Percentiles rank a stretch among this genome's conserved stretches.
These are phyloP conservation scores for Nomada ruficornis DNA, from an alignment of 2,888 invertebrate species.

Conservation along the genomic window DNA sequence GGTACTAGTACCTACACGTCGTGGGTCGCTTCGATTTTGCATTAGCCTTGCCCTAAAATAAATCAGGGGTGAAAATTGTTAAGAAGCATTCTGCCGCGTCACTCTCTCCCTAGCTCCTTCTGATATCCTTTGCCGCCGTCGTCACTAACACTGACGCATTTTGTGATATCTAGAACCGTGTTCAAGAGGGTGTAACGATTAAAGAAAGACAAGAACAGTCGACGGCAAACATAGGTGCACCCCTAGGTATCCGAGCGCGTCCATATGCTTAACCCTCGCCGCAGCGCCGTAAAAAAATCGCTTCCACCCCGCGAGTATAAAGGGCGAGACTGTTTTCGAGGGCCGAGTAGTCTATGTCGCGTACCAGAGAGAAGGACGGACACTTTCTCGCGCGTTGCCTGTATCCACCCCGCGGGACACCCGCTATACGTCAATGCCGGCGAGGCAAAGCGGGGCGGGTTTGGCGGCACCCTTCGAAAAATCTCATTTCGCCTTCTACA, in stretches of 20 bases:
- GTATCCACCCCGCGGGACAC: slow-evolving; percentile 55
- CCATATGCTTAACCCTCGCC: slow-evolving; percentile 65
- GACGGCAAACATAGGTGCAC: slow-evolving; percentile 6
- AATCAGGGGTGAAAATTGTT: slow-evolving; percentile 77
- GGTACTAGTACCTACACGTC: neutral
- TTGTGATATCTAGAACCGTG: neutral
- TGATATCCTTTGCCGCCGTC: slow-evolving; percentile 6
- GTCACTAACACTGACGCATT: slow-evolving; percentile 10
- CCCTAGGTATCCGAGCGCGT: slow-evolving; percentile 57
- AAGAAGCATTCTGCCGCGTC: slow-evolving; percentile 51
- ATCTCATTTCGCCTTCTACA: slow-evolving; percentile 80
- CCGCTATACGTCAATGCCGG: slow-evolving; percentile 72
- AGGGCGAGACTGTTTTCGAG: slow-evolving; percentile 31
- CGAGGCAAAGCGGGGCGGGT: slow-evolving; percentile 13
- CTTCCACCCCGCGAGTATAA: slow-evolving; percentile 26
- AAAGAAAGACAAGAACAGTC: slow-evolving; percentile 17
- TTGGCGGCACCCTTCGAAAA: slow-evolving; percentile 72
- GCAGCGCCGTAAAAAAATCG: slow-evolving; percentile 60
- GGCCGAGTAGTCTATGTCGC: slow-evolving; percentile 42
- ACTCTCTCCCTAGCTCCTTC: slow-evolving; percentile 7
- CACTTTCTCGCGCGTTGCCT: slow-evolving; percentile 25
- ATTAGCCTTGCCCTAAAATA: slow-evolving; percentile 74
- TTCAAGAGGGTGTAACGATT: slow-evolving; percentile 11
- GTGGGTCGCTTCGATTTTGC: slow-evolving; percentile 65
- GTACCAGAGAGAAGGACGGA: slow-evolving; percentile 41